These are phyloP conservation scores for Chloroceryle inda DNA, from an alignment of 2,797 vertebrate species.

Conservation along the genomic window DNA sequence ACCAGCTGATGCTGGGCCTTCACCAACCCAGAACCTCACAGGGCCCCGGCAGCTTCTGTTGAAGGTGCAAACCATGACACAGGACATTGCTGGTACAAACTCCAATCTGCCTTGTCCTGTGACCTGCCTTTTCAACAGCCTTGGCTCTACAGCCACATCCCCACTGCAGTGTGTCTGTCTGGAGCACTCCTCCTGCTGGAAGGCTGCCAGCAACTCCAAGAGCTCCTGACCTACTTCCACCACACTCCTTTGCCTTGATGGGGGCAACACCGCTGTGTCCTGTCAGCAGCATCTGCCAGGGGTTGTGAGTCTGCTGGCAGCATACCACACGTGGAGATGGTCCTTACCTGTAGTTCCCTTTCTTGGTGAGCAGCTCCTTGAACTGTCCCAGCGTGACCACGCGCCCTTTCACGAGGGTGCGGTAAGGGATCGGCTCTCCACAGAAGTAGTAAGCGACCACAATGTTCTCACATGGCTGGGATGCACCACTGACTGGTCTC, in stretches of 20 bases:
- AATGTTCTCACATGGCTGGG: conserved; percentile 88
- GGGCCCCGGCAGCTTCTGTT: not conserved
- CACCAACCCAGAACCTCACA: not conserved
- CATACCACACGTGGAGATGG: fast-evolving
- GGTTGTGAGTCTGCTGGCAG: not conserved
- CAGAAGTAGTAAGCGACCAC: conserved; percentile 98
- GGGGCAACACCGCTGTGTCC: fast-evolving
- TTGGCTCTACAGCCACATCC: not conserved
- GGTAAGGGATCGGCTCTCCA: conserved; percentile 96
- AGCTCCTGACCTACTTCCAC: not conserved
- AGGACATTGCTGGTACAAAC: not conserved
- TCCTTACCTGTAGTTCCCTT: conserved; percentile 95
- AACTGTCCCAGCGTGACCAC: conserved; percentile 95
- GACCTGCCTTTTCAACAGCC: not conserved
- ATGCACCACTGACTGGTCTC: conserved; percentile 64
- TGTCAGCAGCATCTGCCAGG: not conserved
- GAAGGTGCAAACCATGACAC: fast-evolving
- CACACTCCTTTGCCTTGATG: not conserved
- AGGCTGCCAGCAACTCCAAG: not conserved
- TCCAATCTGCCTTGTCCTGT: not conserved
- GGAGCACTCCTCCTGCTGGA: not conserved
- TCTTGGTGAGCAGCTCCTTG: conserved; percentile 99
- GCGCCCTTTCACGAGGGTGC: conserved; percentile 92
- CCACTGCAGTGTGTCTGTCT: fast-evolving
- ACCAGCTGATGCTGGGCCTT: not conserved